Evolutionary conservation across 2,797 vertebrate genomes (phyloP), one percentile per base, ranked within the genome.

Genomic region (Capromys pilorides): DNA sequence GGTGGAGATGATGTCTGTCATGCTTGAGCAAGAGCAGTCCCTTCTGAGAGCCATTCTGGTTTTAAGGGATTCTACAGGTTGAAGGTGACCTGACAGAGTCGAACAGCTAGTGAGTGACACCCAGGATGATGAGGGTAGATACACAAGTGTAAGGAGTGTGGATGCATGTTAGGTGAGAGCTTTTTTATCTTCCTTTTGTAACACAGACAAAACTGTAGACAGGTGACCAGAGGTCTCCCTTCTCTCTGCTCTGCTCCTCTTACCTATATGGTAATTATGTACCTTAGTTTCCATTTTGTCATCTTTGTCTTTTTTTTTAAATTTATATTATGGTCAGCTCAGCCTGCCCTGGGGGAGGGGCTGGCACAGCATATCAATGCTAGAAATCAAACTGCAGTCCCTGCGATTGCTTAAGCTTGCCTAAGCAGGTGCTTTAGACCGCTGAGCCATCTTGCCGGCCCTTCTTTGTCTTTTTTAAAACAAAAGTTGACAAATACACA

Each of bases 1-100:
- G 36, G 13, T 21, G 36, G 67, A 83, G 54, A 22, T 51, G 18
- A 16, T 10, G 1, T 88, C 77, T 10, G 0, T 88, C 77, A 49
- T 10, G 69, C 36, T 71, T 41, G 45, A 51, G 88, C 18, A 89
- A 79, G 31, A 79, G 71, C 10, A 64, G 41, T 62, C 73, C 31
- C 36, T 83, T 51, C 57, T 91, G 36, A 80, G 57, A 91, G 54
- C 41, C 64, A 24, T 71, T 84, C 57, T 94, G 91, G 66, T 36
- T 73, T 86, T 64, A 62, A 88, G 86, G 87, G 81, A 66, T 45
- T 51, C 26, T 85, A 28, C 31, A 86, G 16, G 28, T 88, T 51
- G 86, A 51, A 90, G 88, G 73, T 41, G 19, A 75, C 22, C 26
- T 88, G 82, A 71, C 12, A 67, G 5, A 59, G 71, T 33, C 86